A percentile compares a stretch with the other conserved stretches of the same genome.
These are phyloP conservation scores for Drosophila nigrodunni DNA, from an alignment of 1,140 invertebrate species.

Conservation along the genomic window DNA sequence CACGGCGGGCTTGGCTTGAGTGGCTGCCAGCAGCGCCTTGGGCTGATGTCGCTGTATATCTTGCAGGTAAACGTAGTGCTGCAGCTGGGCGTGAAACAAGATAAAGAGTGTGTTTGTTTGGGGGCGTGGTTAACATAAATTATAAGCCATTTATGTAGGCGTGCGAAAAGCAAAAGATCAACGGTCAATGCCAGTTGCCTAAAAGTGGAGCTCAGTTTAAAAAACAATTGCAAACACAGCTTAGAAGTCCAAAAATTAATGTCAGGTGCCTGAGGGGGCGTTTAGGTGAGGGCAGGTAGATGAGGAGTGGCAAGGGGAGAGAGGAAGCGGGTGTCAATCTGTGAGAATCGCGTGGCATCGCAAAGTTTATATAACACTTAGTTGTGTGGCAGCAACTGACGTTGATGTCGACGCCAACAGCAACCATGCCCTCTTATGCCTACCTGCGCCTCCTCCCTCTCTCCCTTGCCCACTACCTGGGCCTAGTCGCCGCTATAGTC, in stretches of 20 bases:
- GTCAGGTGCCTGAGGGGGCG: conserved; percentile 44
- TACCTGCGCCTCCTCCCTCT: background rate
- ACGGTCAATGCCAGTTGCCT: conserved; percentile 48
- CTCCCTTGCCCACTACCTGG: background rate
- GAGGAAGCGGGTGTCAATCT: conserved; percentile 7
- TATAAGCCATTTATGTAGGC: conserved; percentile 23
- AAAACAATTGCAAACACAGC: conserved; percentile 13
- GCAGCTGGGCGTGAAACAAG: conserved; percentile 57
- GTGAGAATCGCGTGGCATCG: conserved; percentile 81
- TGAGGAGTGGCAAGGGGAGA: no score
- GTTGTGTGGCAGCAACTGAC: conserved; percentile 46
- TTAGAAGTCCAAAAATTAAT: conserved; percentile 6
- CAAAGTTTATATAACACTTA: conserved; percentile 76
- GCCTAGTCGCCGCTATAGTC: background rate
- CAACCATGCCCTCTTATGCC: conserved; percentile 23
- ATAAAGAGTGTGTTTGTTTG: conserved; percentile 19
- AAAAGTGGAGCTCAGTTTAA: conserved; percentile 33
- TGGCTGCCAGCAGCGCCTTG: conserved; percentile 51
- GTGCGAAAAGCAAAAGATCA: conserved; percentile 36
- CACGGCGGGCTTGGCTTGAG: conserved; percentile 66
- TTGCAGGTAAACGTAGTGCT: conserved; percentile 82
- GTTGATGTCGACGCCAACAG: conserved; percentile 30
- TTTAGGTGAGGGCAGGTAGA: no score
- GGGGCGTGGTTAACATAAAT: conserved; percentile 54
- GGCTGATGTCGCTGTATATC: conserved; percentile 76